Conservation (phyloP, 2,113 vertebrate species). For the Dryoscopus gambensis region DNA sequence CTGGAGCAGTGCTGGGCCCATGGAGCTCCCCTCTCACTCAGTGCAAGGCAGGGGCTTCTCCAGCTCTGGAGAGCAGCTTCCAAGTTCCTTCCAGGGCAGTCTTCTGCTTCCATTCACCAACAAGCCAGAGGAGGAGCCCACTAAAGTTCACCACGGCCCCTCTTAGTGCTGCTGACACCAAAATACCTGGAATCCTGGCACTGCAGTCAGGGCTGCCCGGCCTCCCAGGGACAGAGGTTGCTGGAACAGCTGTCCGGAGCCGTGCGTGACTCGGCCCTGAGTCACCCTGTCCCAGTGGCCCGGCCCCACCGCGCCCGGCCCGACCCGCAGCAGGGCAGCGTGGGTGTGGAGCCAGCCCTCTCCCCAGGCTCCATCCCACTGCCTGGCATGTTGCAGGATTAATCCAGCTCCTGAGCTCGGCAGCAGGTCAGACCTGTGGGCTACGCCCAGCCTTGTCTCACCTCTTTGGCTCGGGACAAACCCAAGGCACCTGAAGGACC, state of each 20-base stretch:
- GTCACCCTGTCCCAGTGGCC: background rate
- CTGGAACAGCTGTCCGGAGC: background rate
- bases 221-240: background rate
- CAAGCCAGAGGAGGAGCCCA: fast-evolving
- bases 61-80: background rate
- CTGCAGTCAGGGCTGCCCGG: background rate
- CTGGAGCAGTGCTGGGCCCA: background rate
- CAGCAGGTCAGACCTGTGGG: background rate
- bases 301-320: background rate
- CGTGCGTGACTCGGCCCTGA: background rate
- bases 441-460: background rate
- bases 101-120: background rate
- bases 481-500: background rate
- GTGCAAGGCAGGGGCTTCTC: background rate
- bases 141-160: background rate
- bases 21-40: background rate
- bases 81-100: fast-evolving
- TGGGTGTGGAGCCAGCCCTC: background rate
- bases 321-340: background rate
- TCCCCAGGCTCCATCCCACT: background rate
- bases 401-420: background rate
- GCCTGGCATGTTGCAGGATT: background rate
- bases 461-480: background rate
- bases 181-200: background rate
- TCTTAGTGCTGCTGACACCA: background rate